Evolutionary conservation across 2,113 vertebrate species (phyloP).

Genomic region (Bos indicus): DNA sequence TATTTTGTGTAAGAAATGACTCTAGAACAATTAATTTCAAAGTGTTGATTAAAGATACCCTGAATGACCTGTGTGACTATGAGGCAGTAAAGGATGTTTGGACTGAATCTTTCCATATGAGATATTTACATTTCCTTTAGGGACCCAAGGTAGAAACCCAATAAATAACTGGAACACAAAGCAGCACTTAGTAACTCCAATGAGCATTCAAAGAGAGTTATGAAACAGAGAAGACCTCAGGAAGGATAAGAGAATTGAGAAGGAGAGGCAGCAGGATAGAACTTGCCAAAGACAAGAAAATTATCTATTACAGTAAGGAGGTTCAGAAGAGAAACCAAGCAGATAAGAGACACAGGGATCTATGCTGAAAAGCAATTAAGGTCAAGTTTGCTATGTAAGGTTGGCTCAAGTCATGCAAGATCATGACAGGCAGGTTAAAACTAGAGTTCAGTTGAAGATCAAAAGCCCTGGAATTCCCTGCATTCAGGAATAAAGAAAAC

Average conservation of each 20-base stretch:
- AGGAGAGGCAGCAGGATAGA: neutral
- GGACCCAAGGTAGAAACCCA: neutral
- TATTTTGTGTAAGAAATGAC: neutral
- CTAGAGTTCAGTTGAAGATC: neutral
- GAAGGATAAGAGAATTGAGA: neutral
- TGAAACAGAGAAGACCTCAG: neutral
- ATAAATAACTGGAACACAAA: neutral
- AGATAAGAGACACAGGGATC: neutral
- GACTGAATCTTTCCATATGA: fast-evolving
- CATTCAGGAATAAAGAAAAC: neutral
- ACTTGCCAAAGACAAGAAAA: neutral
- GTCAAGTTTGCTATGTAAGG: neutral
- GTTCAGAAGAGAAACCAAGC: neutral
- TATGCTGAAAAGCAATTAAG: neutral
- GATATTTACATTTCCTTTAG: neutral
- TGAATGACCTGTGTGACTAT: neutral
- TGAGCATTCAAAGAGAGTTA: neutral
- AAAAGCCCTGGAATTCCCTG: neutral
- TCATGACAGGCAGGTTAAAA: neutral
- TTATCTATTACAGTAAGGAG: neutral
- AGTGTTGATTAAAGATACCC: neutral
- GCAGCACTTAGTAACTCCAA: neutral
- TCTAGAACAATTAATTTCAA: neutral
- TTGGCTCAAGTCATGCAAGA: neutral
- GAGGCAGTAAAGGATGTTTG: neutral